phyloP scores from a whole-genome alignment of 2,888 invertebrate genomes.

The Acanthococcus lagerstroemiae region DNA sequence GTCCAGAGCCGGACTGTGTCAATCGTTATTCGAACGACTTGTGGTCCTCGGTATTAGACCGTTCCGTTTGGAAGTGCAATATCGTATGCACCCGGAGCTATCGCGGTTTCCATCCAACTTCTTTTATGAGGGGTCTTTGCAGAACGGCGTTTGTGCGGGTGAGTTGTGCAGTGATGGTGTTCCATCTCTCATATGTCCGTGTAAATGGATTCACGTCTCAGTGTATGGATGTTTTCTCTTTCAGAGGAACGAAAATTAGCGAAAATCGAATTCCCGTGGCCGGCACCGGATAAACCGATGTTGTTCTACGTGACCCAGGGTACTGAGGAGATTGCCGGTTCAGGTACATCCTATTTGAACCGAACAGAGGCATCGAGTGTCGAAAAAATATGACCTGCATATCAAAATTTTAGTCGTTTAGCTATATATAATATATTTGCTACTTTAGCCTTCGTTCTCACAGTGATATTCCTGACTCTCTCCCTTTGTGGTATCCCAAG shows the following conservation, averaged over 20 bases:
- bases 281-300: constrained; percentile 91
- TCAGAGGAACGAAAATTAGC: constrained; percentile 75
- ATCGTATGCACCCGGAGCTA: constrained; percentile 97
- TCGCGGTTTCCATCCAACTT: constrained; percentile 98
- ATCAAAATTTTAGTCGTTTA: too few relatives aligned
- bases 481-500: too few relatives aligned
- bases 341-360: constrained; percentile 96
- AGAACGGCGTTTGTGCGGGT: constrained; percentile 93
- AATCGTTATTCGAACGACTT: constrained; percentile 91
- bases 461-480: too few relatives aligned
- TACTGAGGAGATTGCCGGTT: constrained; percentile 96
- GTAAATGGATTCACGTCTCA: background rate
- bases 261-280: constrained; percentile 97
- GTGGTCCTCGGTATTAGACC: constrained; percentile 96
- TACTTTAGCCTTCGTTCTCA: too few relatives aligned
- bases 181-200: background rate
- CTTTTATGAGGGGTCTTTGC: constrained; percentile 97
- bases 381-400: too few relatives aligned
- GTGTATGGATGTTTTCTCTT: background rate
- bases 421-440: too few relatives aligned
- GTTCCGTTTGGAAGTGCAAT: constrained; percentile 92
- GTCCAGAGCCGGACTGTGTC: constrained; percentile 89
- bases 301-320: constrained; percentile 98
- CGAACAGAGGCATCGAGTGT: constrained; percentile 97
- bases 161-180: constrained; percentile 32